Base-by-base conservation (phyloP, 2,797 vertebrate genomes). In the Sparidentex hasta region DNA sequence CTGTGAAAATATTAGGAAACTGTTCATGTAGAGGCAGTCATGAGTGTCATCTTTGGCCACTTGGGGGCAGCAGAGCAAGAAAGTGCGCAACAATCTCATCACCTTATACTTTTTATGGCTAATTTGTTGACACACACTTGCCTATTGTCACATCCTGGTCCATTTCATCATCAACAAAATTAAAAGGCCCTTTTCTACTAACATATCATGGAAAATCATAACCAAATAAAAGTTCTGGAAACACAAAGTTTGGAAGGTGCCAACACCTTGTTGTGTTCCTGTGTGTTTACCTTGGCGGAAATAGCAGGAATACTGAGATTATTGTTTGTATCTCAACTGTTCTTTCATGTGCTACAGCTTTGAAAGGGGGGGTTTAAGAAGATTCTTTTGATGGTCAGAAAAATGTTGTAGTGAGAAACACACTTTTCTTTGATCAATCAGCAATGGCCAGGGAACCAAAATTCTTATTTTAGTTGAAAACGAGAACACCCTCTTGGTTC, bases 61-160 rank as follows among this genome's bases (percentile, higher is more conserved):
- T 47, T 73, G 74, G 62, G 65, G 79, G 74, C 83, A 87, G 85
- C 48, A 64, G 33, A 61, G 52, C 20, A 64, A 66, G 5, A 20
- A 55, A 58, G 67, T 20, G 38, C 41, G 52, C 27, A 63, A 38
- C 41, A 56, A 0, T 59, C 17, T 54, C 7, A 2, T 38, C 67
- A 51, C 59, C 16, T 46, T 48, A 23, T 11, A 14, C 61, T 20
- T 65, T 17, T 69, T 52, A 46, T 14, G 16, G n/a, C 52, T 47
- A 47, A 17, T 27, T 6, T 18, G 0, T 64, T 25, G 4, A 25
- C 5, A 27, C 52, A n/a, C 43, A 25, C 29, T 43, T 46, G 48
- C 3, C 29, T 17, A 12, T 16, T 58, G 11, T 48, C 27, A 62
- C 52, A 46, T 55, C 20, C 18, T 23, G 47, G 61, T 38, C 38